phyloP scores from a whole-genome alignment of 2,113 vertebrate genomes.

The Xiphorhynchus elegans region DNA sequence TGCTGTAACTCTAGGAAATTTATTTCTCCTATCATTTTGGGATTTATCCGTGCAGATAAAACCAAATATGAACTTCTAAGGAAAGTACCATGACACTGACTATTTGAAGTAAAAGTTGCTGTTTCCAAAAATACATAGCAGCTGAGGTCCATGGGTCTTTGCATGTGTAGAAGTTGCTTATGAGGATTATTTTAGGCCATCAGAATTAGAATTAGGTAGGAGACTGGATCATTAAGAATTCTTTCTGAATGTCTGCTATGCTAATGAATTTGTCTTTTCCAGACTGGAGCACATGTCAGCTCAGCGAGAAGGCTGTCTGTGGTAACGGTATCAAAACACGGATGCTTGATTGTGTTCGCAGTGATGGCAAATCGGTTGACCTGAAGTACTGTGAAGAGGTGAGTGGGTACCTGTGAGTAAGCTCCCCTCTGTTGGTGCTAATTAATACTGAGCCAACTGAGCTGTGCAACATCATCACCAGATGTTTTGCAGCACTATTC shows the following conservation, averaged over 20 bases:
- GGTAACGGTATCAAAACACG: constrained; percentile 92
- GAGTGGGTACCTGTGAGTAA: constrained; percentile 60
- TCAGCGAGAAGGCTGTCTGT: constrained; percentile 92
- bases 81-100: background rate
- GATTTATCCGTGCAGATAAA: background rate
- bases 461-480: background rate
- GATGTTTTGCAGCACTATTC: constrained; percentile 59
- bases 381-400: constrained; percentile 94
- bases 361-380: constrained; percentile 94
- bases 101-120: background rate
- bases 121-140: background rate
- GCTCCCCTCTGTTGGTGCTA: background rate
- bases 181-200: background rate
- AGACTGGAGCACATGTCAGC: constrained; percentile 99
- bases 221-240: background rate
- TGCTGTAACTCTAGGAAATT: background rate
- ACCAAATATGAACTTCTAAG: background rate
- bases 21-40: background rate
- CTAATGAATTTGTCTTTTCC: constrained; percentile 35
- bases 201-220: background rate
- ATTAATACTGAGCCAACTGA: constrained; percentile 44
- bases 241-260: background rate
- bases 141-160: background rate
- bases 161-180: background rate
- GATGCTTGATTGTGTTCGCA: constrained; percentile 96